These are phyloP conservation scores for Andrena trimmerana DNA, from an alignment of 2,888 invertebrate genomes.

Conservation along the genomic window DNA sequence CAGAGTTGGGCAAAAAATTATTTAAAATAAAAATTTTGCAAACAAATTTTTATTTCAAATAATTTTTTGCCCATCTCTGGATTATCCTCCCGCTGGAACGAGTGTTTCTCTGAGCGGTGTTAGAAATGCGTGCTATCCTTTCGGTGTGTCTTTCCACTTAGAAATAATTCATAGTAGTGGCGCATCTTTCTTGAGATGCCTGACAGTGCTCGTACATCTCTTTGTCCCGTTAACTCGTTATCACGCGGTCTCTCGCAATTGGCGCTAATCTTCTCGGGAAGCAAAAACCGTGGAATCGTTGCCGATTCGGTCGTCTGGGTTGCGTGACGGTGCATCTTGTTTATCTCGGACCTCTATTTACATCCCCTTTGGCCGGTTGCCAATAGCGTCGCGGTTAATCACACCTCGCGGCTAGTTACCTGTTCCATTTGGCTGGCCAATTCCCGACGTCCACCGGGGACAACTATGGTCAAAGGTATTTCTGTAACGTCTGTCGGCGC, in stretches of 20 bases:
- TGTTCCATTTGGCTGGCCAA: constrained; percentile 33
- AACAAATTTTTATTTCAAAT: too few species aligned
- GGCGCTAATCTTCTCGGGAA: constrained; percentile 5
- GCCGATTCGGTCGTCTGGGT: background rate
- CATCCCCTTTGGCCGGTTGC: background rate
- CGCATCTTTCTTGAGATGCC: background rate
- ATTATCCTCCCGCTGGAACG: background rate
- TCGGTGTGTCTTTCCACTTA: background rate
- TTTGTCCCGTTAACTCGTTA: background rate
- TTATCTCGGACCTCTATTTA: constrained; percentile 11
- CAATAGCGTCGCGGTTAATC: constrained; percentile 11
- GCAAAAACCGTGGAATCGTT: background rate
- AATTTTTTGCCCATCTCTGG: too few species aligned
- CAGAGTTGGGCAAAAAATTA: too few species aligned
- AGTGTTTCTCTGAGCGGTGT: too few species aligned
- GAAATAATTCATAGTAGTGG: too few species aligned
- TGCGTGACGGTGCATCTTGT: background rate
- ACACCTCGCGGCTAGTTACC: constrained; percentile 16
- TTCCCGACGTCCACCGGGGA: constrained; percentile 29
- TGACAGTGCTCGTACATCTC: background rate
- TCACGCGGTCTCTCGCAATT: background rate
- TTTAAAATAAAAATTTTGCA: too few species aligned
- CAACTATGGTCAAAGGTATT: constrained; percentile 53
- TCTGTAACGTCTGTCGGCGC: constrained; percentile 37
- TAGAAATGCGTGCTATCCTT: background rate